Evolutionary conservation across 92 coral and sea anemone species (phyloP).

Genomic region (Epizoanthus ramosus): DNA sequence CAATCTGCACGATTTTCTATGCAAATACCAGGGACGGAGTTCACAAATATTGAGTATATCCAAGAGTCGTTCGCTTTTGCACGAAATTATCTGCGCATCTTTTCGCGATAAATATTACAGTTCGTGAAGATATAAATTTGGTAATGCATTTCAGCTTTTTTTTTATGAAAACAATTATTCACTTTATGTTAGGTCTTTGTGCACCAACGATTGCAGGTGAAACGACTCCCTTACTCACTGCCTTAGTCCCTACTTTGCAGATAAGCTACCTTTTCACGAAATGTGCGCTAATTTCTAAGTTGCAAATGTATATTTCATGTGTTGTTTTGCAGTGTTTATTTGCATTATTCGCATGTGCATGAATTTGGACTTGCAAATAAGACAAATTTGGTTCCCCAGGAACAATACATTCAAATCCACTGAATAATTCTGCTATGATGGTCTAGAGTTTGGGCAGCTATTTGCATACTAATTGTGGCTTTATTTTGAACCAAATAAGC

Average conservation of each 20-base stretch:
- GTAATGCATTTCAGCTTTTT: conserved; percentile 18
- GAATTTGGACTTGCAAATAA: neutral
- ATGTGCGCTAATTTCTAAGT: neutral
- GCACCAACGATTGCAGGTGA: conserved; percentile 8
- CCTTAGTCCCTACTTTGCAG: neutral
- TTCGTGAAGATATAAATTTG: neutral
- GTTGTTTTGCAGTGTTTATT: neutral
- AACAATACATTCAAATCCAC: neutral
- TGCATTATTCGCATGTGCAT: neutral
- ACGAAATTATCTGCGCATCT: conserved; percentile 13
- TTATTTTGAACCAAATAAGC: neutral
- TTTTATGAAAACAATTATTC: neutral
- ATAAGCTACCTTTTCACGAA: neutral
- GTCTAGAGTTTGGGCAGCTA: conserved; percentile 8
- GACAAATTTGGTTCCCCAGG: neutral
- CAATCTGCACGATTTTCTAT: conserved; percentile 24
- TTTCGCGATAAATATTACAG: conserved; percentile 13
- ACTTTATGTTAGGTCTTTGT: conserved; percentile 5
- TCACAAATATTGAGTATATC: neutral
- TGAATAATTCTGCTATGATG: neutral
- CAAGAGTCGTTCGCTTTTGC: conserved; percentile 4
- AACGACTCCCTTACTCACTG: neutral
- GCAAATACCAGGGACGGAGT: conserved; percentile 15
- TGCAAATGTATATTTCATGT: neutral
- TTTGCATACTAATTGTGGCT: conserved; percentile 31